Evolutionary conservation across 2,113 vertebrate genomes (phyloP).

Genomic region (Xiphorhynchus elegans): DNA sequence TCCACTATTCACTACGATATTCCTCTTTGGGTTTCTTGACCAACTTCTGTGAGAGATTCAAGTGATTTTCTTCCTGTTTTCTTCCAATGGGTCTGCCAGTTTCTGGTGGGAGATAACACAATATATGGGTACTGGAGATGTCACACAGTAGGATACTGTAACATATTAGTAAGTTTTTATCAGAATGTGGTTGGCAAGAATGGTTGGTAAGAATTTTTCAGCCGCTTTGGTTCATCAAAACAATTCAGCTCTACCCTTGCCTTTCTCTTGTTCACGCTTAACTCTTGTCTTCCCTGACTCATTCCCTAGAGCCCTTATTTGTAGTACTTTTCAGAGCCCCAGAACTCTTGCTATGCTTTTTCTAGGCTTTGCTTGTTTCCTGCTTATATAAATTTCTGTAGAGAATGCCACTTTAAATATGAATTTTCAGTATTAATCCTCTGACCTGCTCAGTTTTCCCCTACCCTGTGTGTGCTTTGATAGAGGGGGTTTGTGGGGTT

Average conservation of each 20-base stretch:
- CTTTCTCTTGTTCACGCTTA: neutral
- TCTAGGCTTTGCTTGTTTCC: neutral
- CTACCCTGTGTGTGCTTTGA: accelerated
- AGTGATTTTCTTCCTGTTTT: neutral
- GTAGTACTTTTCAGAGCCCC: neutral
- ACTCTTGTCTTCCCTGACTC: neutral
- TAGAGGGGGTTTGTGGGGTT: no score
- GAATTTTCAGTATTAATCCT: neutral
- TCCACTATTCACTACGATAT: neutral
- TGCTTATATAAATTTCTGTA: neutral
- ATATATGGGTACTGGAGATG: neutral
- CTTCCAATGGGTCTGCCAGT: accelerated
- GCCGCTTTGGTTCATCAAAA: accelerated
- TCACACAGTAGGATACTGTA: neutral
- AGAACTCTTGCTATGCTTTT: neutral
- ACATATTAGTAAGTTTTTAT: neutral
- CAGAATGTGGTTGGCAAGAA: neutral
- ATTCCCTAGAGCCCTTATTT: neutral
- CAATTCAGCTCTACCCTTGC: neutral
- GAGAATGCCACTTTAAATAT: neutral
- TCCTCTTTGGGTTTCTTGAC: neutral
- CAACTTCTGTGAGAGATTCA: neutral
- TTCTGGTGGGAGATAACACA: neutral
- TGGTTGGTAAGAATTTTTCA: neutral
- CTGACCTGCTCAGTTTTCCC: neutral